Evolutionary conservation across 2,797 vertebrate genomes (phyloP), one percentile per base, ranked within the genome.

Genomic region (Cephalopachus bancanus): DNA sequence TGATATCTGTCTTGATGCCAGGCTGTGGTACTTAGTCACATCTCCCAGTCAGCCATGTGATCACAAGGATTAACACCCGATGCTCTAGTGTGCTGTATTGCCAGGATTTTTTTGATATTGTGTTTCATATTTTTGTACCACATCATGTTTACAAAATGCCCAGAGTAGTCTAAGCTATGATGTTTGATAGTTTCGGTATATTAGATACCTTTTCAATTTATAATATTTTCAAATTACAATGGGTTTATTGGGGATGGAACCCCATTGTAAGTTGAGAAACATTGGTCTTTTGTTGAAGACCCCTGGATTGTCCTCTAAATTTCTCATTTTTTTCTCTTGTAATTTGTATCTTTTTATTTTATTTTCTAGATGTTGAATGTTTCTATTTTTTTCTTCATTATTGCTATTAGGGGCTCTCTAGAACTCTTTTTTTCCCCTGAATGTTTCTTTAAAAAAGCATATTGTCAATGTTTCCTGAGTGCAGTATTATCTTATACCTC

Each of bases 351-450:
- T 91, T 57, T 69, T 80, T 80, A n/a, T 7, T 74, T 22, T 62
- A 49, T 16, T 86, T 80, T 86, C 49, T 86, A 72, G 57, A 86
- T 49, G 86, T 80, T 72, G 49, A 85, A 65, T 30, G 65, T 94
- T 90, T 74, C 19, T 71, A 6, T 78, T 78, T 28, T 44, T 60
- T 53, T 78, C 62, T 55, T 62, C 26, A 22, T 80, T 72, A 74
- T 80, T 62, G 51, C 15, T 69, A 64, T 74, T 86, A 55, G 33
- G 5, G 37, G 22, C 55, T 74, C 59, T 44, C 17, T 78, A 37
- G 44, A 37, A 10, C 15, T 60, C 19, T 26, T 91, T 76, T 71
- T 71, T 62, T 69, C 3, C 64, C 30, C 59, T 75, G 33, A 79
- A 33, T 57, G 11, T 71, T 79, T 10, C 3, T 71, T 74, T 86